These are phyloP conservation scores for Heteromormyrus szaboi DNA, from an alignment of 2,797 vertebrate species.

Conservation along the genomic window DNA sequence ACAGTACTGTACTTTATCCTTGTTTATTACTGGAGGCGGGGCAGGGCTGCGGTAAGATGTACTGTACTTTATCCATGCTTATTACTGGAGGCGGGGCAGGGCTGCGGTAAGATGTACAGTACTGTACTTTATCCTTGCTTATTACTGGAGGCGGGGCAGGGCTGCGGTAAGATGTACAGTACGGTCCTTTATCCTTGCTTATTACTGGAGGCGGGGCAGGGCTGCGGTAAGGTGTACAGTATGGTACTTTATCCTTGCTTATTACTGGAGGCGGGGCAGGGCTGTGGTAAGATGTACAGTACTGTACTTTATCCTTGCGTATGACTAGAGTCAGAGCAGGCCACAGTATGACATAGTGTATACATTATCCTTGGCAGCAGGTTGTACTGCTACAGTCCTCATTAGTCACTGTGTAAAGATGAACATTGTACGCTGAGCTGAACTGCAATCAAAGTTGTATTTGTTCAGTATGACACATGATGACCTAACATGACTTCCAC, in stretches of 20 bases:
- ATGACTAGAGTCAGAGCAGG: slow-evolving; percentile 41
- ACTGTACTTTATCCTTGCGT: slow-evolving; percentile 33
- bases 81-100: slow-evolving; percentile 31
- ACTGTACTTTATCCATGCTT: neutral
- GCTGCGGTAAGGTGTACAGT: too few relatives aligned
- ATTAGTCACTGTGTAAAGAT: neutral
- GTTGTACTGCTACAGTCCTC: neutral
- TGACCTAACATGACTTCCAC: neutral
- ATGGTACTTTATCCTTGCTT: too few relatives aligned
- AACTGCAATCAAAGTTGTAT: neutral
- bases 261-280: neutral
- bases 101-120: slow-evolving; percentile 50
- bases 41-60: slow-evolving; percentile 57
- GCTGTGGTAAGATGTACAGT: neutral
- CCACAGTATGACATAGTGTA: slow-evolving; percentile 41
- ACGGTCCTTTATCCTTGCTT: slow-evolving; percentile 21
- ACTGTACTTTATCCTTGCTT: slow-evolving; percentile 29
- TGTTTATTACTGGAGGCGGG: slow-evolving; percentile 50
- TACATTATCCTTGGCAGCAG: slow-evolving; percentile 24
- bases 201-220: too few relatives aligned
- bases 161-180: slow-evolving; percentile 50
- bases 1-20: neutral
- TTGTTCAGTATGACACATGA: neutral
- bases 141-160: slow-evolving; percentile 50
- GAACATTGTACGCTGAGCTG: neutral